Conservation (phyloP, 2,797 vertebrate species). For the Phalanger gymnotis region DNA sequence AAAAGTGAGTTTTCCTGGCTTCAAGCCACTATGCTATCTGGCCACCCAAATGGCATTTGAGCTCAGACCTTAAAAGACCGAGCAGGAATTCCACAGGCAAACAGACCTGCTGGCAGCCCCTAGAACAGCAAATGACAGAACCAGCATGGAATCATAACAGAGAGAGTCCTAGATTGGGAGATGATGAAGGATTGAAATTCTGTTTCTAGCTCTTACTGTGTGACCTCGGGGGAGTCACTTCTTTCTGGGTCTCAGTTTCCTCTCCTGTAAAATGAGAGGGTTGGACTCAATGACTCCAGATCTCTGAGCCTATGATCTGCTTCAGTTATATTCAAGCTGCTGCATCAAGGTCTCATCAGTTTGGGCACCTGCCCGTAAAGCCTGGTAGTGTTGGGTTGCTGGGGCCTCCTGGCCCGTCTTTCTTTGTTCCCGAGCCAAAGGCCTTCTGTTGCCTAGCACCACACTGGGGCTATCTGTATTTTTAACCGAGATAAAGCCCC, state of each 20-base stretch:
- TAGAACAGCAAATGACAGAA: neutral
- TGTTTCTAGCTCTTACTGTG: neutral
- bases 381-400: neutral
- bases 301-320: neutral
- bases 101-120: neutral
- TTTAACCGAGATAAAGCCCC: constrained; percentile 34
- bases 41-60: neutral
- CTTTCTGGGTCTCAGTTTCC: neutral
- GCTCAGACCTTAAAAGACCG: neutral
- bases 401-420: neutral
- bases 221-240: neutral
- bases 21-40: neutral
- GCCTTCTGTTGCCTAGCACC: neutral
- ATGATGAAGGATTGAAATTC: neutral
- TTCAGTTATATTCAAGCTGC: neutral
- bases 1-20: too few relatives aligned
- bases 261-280: neutral
- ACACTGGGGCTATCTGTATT: neutral
- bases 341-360: neutral
- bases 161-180: neutral
- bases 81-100: neutral
- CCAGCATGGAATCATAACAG: neutral
- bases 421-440: neutral
- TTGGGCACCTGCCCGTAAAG: neutral
- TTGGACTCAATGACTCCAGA: neutral